Evolutionary conservation across 1,140 invertebrate genomes (phyloP).

Genomic region (Arctopsyche grandis): DNA sequence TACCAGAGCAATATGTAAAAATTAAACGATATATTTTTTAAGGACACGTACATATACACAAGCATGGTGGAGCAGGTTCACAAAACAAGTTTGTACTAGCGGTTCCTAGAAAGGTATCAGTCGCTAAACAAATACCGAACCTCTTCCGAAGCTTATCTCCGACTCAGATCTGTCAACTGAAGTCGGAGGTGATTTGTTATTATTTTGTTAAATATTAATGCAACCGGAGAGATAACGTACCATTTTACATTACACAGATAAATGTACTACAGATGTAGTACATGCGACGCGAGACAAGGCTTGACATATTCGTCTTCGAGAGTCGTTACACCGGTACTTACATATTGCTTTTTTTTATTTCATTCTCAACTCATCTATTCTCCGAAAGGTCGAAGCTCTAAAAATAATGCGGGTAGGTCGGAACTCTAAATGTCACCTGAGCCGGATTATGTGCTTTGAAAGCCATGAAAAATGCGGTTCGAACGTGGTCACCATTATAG

Average conservation of each 20-base stretch:
- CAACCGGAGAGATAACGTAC: slow-evolving; percentile 33
- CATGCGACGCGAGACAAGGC: slow-evolving; percentile 11
- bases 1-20: neutral
- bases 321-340: neutral
- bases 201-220: slow-evolving; percentile 52
- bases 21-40: neutral
- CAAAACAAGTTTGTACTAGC: slow-evolving; percentile 29
- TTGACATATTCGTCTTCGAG: slow-evolving; percentile 33
- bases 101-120: slow-evolving; percentile 37
- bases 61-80: neutral
- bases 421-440: slow-evolving; percentile 37
- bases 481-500: slow-evolving; percentile 10
- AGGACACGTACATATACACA: neutral
- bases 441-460: slow-evolving; percentile 37
- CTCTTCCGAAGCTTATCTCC: slow-evolving; percentile 43
- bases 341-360: slow-evolving; percentile 16
- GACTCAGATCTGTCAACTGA: slow-evolving; percentile 52
- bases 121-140: slow-evolving; percentile 39
- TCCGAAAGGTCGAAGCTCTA: slow-evolving; percentile 41
- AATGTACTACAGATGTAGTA: too few species aligned
- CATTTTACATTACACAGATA: slow-evolving; percentile 10
- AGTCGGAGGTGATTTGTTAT: slow-evolving; percentile 53
- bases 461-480: slow-evolving; percentile 35
- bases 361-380: neutral
- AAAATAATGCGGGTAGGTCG: slow-evolving; percentile 41